Conservation (phyloP, 2,113 vertebrate species). For the Opisthocomus hoazin region DNA sequence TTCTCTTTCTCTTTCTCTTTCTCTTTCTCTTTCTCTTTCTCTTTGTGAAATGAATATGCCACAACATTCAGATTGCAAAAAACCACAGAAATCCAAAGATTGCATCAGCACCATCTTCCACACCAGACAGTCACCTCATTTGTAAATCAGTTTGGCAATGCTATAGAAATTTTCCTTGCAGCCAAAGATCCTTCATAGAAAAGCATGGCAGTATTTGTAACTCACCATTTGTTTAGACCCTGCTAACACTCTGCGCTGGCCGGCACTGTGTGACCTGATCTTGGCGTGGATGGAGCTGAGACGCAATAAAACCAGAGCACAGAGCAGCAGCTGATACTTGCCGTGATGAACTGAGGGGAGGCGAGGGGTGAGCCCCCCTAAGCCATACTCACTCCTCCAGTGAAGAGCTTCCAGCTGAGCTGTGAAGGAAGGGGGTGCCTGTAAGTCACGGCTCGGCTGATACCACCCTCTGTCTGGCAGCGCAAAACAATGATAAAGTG, state of each 20-base stretch:
- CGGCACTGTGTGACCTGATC: neutral
- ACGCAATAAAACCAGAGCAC: neutral
- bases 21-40: neutral
- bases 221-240: neutral
- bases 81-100: neutral
- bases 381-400: neutral
- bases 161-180: neutral
- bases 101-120: neutral
- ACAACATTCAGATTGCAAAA: neutral
- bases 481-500: neutral
- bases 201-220: neutral
- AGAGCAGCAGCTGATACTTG: neutral
- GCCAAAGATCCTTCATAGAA: neutral
- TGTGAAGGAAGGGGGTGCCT: rapidly evolving
- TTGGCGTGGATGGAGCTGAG: rapidly evolving
- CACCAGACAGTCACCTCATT: neutral
- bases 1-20: too few species aligned
- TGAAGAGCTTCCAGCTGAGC: neutral
- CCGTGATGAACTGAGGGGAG: neutral
- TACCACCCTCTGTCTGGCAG: neutral
- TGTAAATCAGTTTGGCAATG: neutral
- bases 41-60: neutral
- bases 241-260: rapidly evolving
- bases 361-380: neutral
- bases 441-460: neutral